phyloP scores from a whole-genome alignment of 2,113 vertebrate genomes.

The Lepisosteus oculatus region DNA sequence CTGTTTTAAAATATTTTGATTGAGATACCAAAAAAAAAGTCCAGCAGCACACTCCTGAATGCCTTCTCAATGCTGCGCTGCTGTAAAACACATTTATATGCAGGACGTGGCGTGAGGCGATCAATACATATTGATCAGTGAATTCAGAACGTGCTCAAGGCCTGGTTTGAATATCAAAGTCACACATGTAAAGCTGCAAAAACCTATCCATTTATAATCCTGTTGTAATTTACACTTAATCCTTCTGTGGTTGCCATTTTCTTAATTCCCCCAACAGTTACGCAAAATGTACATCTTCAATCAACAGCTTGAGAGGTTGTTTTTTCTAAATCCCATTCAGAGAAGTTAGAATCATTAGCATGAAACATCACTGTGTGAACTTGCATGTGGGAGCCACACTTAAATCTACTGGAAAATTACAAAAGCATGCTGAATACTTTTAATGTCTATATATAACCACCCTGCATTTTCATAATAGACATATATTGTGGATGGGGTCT shows the following conservation, averaged over 20 bases:
- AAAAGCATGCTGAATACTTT: too few species aligned
- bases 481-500: too few species aligned
- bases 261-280: conserved; percentile 45
- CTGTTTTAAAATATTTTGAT: conserved; percentile 30
- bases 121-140: conserved; percentile 46
- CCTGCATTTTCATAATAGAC: too few species aligned
- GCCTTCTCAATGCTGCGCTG: conserved; percentile 17
- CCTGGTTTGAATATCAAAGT: conserved; percentile 34
- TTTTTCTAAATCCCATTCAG: conserved; percentile 15
- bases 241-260: conserved; percentile 48
- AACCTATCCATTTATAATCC: conserved; percentile 47
- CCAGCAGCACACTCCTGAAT: conserved; percentile 14
- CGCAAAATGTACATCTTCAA: conserved; percentile 42
- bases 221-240: conserved; percentile 55
- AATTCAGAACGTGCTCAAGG: conserved; percentile 34
- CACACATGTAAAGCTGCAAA: conserved; percentile 33
- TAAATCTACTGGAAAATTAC: too few species aligned
- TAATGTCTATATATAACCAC: too few species aligned
- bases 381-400: too few species aligned
- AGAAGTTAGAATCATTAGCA: conserved; percentile 3
- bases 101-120: conserved; percentile 34
- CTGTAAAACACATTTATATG: conserved; percentile 35
- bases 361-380: background rate
- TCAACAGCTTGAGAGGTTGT: conserved; percentile 35
- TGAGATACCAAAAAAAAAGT: conserved; percentile 11